Percentiles rank a stretch among this genome's conserved stretches.
These are phyloP conservation scores for Anguilla japonica DNA, from an alignment of 2,113 vertebrate species.

Conservation along the genomic window DNA sequence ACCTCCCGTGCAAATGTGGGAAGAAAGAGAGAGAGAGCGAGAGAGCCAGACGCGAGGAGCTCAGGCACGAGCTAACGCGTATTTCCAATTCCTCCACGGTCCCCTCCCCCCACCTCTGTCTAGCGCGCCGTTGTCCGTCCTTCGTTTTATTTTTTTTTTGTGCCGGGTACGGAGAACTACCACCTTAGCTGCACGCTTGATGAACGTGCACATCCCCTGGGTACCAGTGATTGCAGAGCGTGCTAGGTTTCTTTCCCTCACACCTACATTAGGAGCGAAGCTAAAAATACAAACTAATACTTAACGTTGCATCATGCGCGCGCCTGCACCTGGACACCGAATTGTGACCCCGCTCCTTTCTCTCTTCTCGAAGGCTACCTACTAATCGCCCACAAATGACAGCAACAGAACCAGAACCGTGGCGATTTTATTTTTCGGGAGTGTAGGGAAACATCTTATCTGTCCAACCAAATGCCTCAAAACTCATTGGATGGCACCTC, in stretches of 20 bases:
- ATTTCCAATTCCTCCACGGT: not conserved
- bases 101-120: not conserved
- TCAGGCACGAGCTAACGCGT: not conserved
- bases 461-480: too few relatives aligned
- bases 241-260: not conserved
- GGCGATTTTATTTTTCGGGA: too few relatives aligned
- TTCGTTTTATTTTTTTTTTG: not conserved
- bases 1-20: not conserved
- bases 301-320: not conserved
- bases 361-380: not conserved
- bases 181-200: not conserved
- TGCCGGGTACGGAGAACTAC: not conserved
- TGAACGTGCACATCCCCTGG: too few relatives aligned
- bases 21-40: not conserved
- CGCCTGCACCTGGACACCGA: not conserved
- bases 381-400: too few relatives aligned
- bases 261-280: not conserved
- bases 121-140: not conserved
- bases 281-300: not conserved
- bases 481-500: too few relatives aligned
- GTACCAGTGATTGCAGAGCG: too few relatives aligned
- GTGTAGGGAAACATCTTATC: too few relatives aligned
- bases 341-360: not conserved
- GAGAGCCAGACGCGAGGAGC: not conserved
- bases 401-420: too few relatives aligned